phyloP scores from a whole-genome alignment of 2,797 vertebrate genomes.

The Chaetodon trifasciatus region DNA sequence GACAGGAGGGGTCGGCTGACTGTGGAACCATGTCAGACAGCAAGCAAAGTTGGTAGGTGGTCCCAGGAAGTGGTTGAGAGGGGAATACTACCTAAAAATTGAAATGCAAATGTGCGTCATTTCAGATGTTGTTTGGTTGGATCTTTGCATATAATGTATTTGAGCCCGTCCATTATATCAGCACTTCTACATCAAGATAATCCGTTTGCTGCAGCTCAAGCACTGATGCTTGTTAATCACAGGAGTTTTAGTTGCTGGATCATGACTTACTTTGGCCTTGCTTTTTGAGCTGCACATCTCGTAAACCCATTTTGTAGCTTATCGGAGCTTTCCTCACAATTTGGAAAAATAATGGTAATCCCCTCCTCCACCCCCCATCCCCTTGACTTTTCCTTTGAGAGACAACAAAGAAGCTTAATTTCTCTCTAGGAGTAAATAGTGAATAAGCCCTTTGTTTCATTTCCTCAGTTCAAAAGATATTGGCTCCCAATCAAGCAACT shows the following conservation, averaged over 20 bases:
- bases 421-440: slow-evolving; percentile 37
- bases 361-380: neutral
- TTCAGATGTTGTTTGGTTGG: neutral
- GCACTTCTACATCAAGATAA: neutral
- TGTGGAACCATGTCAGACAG: slow-evolving; percentile 31
- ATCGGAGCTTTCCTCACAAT: slow-evolving; percentile 39
- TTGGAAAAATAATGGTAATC: slow-evolving; percentile 49
- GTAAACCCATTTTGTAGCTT: slow-evolving; percentile 47
- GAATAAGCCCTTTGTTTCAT: slow-evolving; percentile 58
- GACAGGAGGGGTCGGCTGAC: slow-evolving; percentile 66
- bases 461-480: slow-evolving; percentile 27
- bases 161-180: neutral
- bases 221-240: slow-evolving; percentile 24
- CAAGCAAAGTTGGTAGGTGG: slow-evolving; percentile 61
- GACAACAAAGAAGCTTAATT: slow-evolving; percentile 52
- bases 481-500: slow-evolving; percentile 19
- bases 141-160: neutral
- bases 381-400: slow-evolving; percentile 32
- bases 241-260: slow-evolving; percentile 26
- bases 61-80: neutral
- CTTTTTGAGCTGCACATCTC: slow-evolving; percentile 36
- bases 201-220: slow-evolving; percentile 14
- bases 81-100: neutral
- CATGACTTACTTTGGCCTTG: slow-evolving; percentile 26
- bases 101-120: neutral